phyloP scores from a whole-genome alignment of 2,888 invertebrate genomes.

The Troides oblongomaculatus region DNA sequence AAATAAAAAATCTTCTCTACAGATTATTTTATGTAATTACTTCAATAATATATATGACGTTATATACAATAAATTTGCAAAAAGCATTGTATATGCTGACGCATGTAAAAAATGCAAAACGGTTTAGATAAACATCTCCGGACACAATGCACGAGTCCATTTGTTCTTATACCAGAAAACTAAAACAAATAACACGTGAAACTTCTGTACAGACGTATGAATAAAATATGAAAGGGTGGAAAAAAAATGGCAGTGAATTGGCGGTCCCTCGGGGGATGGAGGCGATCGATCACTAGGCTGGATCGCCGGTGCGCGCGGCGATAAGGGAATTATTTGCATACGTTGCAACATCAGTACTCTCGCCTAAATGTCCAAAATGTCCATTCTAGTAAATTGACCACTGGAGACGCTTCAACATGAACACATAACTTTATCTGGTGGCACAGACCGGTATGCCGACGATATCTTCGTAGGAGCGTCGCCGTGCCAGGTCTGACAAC shows the following conservation, averaged over 20 bases:
- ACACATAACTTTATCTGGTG: too few species aligned
- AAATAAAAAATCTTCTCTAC: too few species aligned
- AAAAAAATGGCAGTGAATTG: constrained; percentile 10
- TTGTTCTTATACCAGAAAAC: constrained; percentile 2
- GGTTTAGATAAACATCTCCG: not conserved
- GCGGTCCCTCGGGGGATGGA: constrained; percentile 6
- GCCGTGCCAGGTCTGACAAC: too few species aligned
- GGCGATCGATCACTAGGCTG: not conserved
- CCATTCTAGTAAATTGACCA: not conserved
- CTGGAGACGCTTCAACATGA: not conserved
- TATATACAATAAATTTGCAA: too few species aligned
- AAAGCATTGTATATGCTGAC: too few species aligned
- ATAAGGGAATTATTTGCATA: constrained; percentile 30
- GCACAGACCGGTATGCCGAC: too few species aligned
- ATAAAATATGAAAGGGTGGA: not conserved
- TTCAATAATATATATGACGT: too few species aligned
- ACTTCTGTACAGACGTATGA: constrained; percentile 6
- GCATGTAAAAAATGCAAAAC: not conserved
- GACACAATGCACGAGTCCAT: not conserved
- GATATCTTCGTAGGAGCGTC: too few species aligned
- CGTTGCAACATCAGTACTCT: constrained; percentile 7
- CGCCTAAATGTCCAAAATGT: not conserved
- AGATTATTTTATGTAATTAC: too few species aligned
- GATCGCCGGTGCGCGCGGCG: constrained; percentile 4
- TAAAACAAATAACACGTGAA: constrained; percentile 5